Base-by-base conservation (phyloP, 2,888 invertebrate species). In the Cataglyphis rosenhaueri region DNA sequence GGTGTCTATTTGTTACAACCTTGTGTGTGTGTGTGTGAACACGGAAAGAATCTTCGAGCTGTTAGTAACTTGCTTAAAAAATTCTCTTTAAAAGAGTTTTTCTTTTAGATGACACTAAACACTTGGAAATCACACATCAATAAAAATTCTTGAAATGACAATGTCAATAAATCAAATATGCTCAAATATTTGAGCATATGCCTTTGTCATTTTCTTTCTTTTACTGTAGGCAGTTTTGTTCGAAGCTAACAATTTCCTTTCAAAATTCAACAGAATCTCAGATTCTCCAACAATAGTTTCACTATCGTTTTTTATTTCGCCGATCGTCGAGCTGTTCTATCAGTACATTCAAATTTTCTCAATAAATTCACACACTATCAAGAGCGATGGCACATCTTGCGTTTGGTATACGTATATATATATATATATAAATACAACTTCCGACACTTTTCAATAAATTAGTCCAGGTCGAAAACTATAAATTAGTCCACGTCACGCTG, bases 1-100 rank as follows among this genome's bases (percentile, higher is more conserved):
- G 86, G 86, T 86, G 87, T 71, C 82, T 18, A 62, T 44, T 41
- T 78, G 52, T 65, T 65, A 38, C 18, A 70, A 59, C 65, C 44
- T 71, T 61, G 57, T 29, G 29, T 29, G 29, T 29, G 29, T 29
- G 29, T 29, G 29, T 29, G 29, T 29, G 2, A 2, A 48, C 66
- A 21, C 61, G 52, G n/a, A 1, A 52, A 64, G 52, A 59, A 21
- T 78, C 21, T 76, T 57, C 38, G 10, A 75, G 41, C 44, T 62
- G 41, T 10, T 44, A 52, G 25, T 25, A 75, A 35, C 21, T 21
- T 10, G 61, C 15, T 74, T 62, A 21, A 32, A 35, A 64, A 64
- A 38, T 62, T 32, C 21, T 52, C 15, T 32, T 64, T 32, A 38
- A 32, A 62, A 35, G n/a, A n/a, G 52, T 52, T 9, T 38, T 68